Conservation (phyloP, 2,113 vertebrate species). For the Chloropsis cyanopogon region DNA sequence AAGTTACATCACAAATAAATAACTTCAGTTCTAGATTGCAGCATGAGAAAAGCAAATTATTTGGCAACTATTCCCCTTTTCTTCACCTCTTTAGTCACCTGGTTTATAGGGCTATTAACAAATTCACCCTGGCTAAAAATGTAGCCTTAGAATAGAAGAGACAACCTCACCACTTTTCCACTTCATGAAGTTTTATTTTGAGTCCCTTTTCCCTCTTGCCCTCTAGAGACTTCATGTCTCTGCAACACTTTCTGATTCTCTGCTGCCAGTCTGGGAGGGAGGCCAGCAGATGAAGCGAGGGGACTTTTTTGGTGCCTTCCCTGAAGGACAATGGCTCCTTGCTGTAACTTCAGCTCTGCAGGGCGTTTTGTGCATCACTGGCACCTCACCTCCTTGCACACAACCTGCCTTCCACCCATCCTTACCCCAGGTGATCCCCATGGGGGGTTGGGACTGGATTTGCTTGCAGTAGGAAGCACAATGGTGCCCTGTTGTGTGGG, state of each 20-base stretch:
- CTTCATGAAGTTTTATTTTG: neutral
- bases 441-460: accelerated
- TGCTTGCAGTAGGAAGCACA: neutral
- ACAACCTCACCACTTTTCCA: neutral
- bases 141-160: neutral
- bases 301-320: neutral
- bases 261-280: neutral
- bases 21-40: neutral
- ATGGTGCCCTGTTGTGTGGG: neutral
- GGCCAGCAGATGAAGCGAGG: neutral
- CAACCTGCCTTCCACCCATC: neutral
- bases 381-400: neutral
- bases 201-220: neutral
- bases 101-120: neutral
- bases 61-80: neutral
- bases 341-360: neutral
- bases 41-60: conserved; percentile 6
- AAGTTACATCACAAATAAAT: neutral
- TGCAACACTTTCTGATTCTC: neutral
- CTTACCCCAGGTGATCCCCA: neutral
- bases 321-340: neutral
- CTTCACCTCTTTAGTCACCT: neutral
- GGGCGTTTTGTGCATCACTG: neutral
- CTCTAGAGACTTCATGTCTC: neutral
- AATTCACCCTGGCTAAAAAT: neutral